Conservation (phyloP, 2,797 vertebrate species). For the Pachyuromys duprasi region DNA sequence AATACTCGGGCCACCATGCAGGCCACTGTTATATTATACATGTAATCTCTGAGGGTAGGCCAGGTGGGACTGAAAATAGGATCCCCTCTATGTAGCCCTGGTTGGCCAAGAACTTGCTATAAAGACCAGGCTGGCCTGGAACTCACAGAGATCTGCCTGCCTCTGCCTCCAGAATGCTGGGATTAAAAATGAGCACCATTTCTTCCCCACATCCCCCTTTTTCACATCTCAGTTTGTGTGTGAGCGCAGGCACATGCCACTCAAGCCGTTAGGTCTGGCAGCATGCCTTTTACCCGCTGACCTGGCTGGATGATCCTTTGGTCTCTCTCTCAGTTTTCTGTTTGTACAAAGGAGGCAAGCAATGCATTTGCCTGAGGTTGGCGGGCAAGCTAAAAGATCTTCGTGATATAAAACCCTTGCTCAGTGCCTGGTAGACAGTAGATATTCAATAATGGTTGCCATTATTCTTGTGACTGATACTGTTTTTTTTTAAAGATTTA, state of each 20-base stretch:
- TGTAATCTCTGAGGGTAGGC: not conserved
- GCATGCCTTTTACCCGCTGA: not conserved
- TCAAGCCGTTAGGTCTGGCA: not conserved
- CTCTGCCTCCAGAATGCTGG: not conserved
- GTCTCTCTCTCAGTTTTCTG: conserved; percentile 50
- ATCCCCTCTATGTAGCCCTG: not conserved
- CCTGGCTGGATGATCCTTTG: not conserved
- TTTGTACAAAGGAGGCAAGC: conserved; percentile 36
- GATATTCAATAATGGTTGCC: not conserved
- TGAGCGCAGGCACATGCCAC: not conserved
- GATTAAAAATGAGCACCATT: fast-evolving
- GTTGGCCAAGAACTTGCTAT: not conserved
- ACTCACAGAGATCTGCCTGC: not conserved
- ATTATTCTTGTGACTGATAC: not conserved
- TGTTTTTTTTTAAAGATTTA: not conserved
- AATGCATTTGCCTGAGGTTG: conserved; percentile 2
- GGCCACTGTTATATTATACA: conserved; percentile 2
- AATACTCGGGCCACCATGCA: not conserved
- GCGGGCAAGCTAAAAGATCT: not conserved
- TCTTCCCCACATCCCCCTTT: not conserved
- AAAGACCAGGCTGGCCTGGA: not conserved
- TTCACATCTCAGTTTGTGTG: not conserved
- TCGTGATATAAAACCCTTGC: conserved; percentile 2
- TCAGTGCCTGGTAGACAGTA: not conserved
- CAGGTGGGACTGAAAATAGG: not conserved